Evolutionary conservation across 1,140 invertebrate species (phyloP).

Genomic region (Papilio polytes): DNA sequence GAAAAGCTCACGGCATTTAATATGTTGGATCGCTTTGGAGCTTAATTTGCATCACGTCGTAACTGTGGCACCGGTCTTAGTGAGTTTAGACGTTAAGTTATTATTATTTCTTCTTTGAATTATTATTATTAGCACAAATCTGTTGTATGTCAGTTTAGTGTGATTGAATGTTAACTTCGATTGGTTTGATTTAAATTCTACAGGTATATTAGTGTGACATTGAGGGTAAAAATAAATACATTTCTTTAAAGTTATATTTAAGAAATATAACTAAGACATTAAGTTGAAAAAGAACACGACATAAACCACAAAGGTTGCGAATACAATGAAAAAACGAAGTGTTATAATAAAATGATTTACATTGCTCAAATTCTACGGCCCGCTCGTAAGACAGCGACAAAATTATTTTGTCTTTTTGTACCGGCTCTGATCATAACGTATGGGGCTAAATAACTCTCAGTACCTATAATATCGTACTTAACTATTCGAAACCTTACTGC

Average conservation of each 20-base stretch:
- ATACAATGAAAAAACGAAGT: conserved; percentile 57
- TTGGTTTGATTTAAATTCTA: neutral
- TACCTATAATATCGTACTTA: conserved; percentile 49
- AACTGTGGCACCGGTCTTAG: neutral
- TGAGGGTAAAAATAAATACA: neutral
- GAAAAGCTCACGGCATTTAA: conserved; percentile 64
- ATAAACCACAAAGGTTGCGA: conserved; percentile 58
- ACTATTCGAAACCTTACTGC: conserved; percentile 61
- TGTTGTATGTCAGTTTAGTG: neutral
- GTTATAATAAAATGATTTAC: conserved; percentile 80
- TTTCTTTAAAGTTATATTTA: neutral
- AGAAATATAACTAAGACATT: conserved; percentile 11
- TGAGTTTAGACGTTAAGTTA: neutral
- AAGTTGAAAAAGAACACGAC: conserved; percentile 43
- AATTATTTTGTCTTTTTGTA: conserved; percentile 77
- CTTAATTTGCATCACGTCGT: conserved; percentile 43
- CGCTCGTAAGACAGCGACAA: conserved; percentile 65
- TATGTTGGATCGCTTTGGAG: conserved; percentile 53
- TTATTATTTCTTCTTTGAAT: neutral
- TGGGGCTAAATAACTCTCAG: conserved; percentile 69
- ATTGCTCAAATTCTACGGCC: conserved; percentile 74
- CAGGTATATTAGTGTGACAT: neutral
- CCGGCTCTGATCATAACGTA: conserved; percentile 73
- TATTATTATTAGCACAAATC: neutral
- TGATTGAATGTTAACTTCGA: neutral